Conservation (phyloP, 2,797 vertebrate species). For the Chaetophractus vellerosus region DNA sequence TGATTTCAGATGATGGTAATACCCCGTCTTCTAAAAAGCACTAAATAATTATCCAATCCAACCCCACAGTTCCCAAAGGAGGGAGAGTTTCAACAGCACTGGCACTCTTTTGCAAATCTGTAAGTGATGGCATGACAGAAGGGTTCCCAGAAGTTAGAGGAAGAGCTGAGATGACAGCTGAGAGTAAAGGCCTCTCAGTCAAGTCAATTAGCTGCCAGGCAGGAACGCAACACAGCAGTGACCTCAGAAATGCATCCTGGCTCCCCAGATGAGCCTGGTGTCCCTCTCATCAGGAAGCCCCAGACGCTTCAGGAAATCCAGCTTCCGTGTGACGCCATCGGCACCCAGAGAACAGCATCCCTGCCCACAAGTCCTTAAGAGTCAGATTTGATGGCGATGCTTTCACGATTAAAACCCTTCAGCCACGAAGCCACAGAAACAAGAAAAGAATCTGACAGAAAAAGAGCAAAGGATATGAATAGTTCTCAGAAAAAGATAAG, state of each 20-base stretch:
- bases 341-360: rapidly evolving
- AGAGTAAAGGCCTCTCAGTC: background rate
- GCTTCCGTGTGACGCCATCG: rapidly evolving
- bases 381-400: background rate
- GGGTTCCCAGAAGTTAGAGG: too few relatives aligned
- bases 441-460: background rate
- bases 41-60: background rate
- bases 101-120: background rate
- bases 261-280: rapidly evolving
- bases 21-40: background rate
- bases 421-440: background rate
- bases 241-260: rapidly evolving
- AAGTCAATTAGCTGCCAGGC: background rate
- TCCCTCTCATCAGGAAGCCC: background rate
- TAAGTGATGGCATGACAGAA: background rate
- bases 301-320: rapidly evolving
- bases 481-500: background rate
- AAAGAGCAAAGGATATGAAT: background rate
- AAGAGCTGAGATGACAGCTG: background rate
- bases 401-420: background rate
- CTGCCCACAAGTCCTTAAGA: rapidly evolving
- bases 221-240: background rate
- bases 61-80: rapidly evolving
- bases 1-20: rapidly evolving
- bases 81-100: background rate